Percentiles rank a stretch among this genome's conserved stretches.
These are phyloP conservation scores for Lithobates sylvaticus DNA, from an alignment of 2,797 vertebrate species.

Conservation along the genomic window DNA sequence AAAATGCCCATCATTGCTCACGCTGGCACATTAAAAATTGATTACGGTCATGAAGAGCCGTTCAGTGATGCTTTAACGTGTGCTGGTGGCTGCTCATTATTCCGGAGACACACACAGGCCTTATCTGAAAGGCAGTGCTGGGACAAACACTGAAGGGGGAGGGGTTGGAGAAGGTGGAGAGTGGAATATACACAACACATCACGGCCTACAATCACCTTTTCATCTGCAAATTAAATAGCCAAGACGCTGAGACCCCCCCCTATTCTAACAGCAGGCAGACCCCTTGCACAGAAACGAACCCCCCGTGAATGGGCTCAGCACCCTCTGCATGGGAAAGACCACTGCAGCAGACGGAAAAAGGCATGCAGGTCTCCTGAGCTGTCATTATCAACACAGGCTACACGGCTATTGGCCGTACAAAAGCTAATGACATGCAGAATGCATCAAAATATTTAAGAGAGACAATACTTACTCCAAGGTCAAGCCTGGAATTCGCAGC, in stretches of 20 bases:
- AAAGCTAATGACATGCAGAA: conserved; percentile 79
- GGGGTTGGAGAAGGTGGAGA: conserved; percentile 64
- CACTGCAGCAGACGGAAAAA: conserved; percentile 80
- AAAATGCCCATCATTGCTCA: conserved; percentile 63
- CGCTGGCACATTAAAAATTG: conserved; percentile 71
- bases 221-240: conserved; percentile 73
- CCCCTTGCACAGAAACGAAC: conserved; percentile 63
- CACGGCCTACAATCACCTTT: conserved; percentile 74
- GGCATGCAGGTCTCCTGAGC: conserved; percentile 79
- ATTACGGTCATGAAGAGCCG: conserved; percentile 69
- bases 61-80: conserved; percentile 69
- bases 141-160: conserved; percentile 73
- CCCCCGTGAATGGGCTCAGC: conserved; percentile 42
- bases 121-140: conserved; percentile 72
- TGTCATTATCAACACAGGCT: conserved; percentile 73
- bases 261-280: conserved; percentile 66
- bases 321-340: conserved; percentile 70
- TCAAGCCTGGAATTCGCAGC: conserved; percentile 98
- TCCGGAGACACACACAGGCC: conserved; percentile 75
- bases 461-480: conserved; percentile 99
- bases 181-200: conserved; percentile 68
- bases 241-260: conserved; percentile 64
- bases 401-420: conserved; percentile 72
- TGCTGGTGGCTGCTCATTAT: conserved; percentile 70
- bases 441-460: conserved; percentile 81